Evolutionary conservation across 2,888 invertebrate species (phyloP), one percentile per base, ranked within the genome.

Genomic region (Lomographa bimaculata): DNA sequence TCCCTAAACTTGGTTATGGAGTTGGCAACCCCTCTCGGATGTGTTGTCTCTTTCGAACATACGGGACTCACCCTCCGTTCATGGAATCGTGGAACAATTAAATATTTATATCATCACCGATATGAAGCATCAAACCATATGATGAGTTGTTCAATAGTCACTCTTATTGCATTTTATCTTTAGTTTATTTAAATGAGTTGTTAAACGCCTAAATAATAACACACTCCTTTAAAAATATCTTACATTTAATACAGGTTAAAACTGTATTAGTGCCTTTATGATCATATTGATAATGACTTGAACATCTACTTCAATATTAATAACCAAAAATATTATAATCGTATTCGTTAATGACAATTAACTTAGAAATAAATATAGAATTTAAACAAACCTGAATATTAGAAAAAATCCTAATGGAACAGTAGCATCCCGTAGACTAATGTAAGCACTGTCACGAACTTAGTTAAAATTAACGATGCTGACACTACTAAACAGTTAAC

Each of bases 41-140:
- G 71, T 65, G 58, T 74, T 58, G 55, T 85, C 86, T 73, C 79
- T 60, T 70, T 86, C 73, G 51, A 67, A 40, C 81, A 60, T 46
- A 39, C 23, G 30, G 63, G 51, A 64, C 59, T 59, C 71, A 75
- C 86, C 83, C 82, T 77, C 67, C 61, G 57, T 65, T 68, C 64
- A 72, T 64, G 61, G 69, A 58, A 77, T 76, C 80, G 78, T 82
- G 79, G 75, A 79, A 82, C 84, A 84, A 86, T 87, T 85, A 85
- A 86, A 86, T 84, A 86, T 86, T 82, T 82, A 86, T 80, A 58
- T 74, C 72, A 76, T 79, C 69, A 65, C 67, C 69, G 60, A 69
- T 32, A 63, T 56, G 54, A 49, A 61, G 43, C 36, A 55, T 45
- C 12, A 39, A 53, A 26, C 50, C 46, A 54, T 38, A 23, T n/a